phyloP scores from a whole-genome alignment of 2,113 vertebrate species.

The Varanus komodoensis region DNA sequence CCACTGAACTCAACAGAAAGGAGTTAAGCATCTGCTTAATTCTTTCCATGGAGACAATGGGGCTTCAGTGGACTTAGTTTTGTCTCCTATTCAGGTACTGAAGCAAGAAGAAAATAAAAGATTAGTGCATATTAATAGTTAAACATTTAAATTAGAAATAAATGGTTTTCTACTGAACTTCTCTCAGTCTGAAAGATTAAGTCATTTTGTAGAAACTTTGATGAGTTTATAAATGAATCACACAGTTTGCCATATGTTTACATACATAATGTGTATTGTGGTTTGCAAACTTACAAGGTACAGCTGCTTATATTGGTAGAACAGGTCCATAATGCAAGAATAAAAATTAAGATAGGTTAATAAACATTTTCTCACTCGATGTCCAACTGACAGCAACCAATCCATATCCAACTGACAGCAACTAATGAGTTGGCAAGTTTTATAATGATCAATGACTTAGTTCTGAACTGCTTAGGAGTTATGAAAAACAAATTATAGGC shows the following conservation, averaged over 20 bases:
- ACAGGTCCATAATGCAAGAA: conserved; percentile 74
- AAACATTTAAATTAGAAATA: not conserved
- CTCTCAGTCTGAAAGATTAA: not conserved
- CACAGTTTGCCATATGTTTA: not conserved
- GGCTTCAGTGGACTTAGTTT: not conserved
- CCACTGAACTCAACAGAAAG: not conserved
- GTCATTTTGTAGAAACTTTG: conserved; percentile 47
- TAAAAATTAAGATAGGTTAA: conserved; percentile 75
- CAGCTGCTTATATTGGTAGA: conserved; percentile 70
- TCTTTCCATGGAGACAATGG: not conserved
- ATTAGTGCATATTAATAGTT: not conserved
- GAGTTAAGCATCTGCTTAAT: not conserved
- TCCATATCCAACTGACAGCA: not conserved
- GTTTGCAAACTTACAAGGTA: conserved; percentile 75
- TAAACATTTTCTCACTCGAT: conserved; percentile 35
- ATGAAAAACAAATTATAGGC: not conserved
- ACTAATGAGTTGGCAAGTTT: not conserved
- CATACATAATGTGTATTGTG: conserved; percentile 8
- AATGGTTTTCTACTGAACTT: conserved; percentile 16
- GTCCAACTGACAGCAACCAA: not conserved
- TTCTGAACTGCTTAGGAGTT: conserved; percentile 3
- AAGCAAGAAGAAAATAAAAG: conserved; percentile 8
- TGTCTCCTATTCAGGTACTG: not conserved
- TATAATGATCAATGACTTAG: not conserved
- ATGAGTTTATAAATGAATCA: conserved; percentile 6